Evolutionary conservation across 2,113 vertebrate species (phyloP).

Genomic region (Felis chaus): DNA sequence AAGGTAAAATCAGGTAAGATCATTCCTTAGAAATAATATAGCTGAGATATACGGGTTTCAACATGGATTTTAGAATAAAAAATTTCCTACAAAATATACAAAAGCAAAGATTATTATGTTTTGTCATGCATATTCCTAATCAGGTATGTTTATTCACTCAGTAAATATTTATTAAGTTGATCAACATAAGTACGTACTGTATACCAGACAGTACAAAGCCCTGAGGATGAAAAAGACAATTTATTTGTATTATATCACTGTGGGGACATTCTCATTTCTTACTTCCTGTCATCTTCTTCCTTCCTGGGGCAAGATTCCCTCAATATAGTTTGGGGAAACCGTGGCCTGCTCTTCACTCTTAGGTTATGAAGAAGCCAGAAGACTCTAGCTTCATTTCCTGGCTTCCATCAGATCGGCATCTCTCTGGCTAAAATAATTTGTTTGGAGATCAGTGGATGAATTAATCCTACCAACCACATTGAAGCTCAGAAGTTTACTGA

Average conservation of each 20-base stretch:
- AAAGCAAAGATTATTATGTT: not conserved
- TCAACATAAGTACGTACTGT: not conserved
- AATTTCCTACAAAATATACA: not conserved
- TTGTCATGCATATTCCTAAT: not conserved
- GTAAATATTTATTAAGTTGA: not conserved
- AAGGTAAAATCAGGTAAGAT: conserved; percentile 42
- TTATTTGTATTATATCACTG: not conserved
- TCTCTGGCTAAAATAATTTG: not conserved
- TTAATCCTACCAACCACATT: not conserved
- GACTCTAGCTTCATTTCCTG: not conserved
- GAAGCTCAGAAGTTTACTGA: not conserved
- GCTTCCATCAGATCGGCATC: not conserved
- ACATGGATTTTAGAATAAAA: not conserved
- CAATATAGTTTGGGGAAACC: not conserved
- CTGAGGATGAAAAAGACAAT: not conserved
- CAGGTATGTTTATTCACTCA: not conserved
- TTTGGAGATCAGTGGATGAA: not conserved
- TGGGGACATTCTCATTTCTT: not conserved
- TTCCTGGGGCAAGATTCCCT: not conserved
- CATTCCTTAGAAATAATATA: not conserved
- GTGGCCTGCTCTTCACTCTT: not conserved
- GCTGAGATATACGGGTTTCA: not conserved
- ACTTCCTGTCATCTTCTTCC: not conserved
- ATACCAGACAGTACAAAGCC: not conserved
- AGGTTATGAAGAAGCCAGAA: not conserved